A percentile compares a stretch with the other conserved stretches of the same genome.
phyloP scores from a whole-genome alignment of 1,140 invertebrate genomes.

The Kradibia gibbosae region DNA sequence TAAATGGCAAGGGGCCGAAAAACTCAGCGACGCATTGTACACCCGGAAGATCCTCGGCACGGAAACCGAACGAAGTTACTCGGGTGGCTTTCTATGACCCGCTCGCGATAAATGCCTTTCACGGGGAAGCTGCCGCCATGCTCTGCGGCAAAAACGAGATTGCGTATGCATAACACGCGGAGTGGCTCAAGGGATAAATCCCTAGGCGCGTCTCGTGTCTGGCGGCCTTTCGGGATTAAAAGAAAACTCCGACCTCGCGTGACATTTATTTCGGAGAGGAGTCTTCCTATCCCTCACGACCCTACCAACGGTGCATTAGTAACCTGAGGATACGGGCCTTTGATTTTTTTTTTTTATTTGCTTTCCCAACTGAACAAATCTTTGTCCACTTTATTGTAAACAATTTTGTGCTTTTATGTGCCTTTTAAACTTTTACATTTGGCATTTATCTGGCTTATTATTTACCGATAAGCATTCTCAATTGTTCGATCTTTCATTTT shows the following conservation, averaged over 20 bases:
- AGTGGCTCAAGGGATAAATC: background rate
- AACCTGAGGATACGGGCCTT: background rate
- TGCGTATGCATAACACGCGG: conserved; percentile 27
- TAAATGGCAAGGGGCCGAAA: background rate
- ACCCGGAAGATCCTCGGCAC: background rate
- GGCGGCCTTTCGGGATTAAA: conserved; percentile 13
- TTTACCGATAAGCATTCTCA: no score
- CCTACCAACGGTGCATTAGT: background rate
- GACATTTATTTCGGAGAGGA: conserved; percentile 19
- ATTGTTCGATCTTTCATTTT: no score
- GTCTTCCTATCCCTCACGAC: background rate
- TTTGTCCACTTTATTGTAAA: no score
- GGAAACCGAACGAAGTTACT: background rate
- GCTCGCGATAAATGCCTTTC: conserved; percentile 20
- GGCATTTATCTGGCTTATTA: background rate
- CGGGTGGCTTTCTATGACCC: background rate
- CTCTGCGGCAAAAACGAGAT: conserved; percentile 4
- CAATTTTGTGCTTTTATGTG: no score
- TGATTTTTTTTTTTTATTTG: no score
- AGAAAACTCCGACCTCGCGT: background rate
- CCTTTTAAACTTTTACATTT: no score
- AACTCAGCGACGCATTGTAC: background rate
- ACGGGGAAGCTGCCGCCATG: background rate
- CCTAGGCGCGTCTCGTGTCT: background rate
- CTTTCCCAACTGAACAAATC: no score